phyloP scores from a whole-genome alignment of 2,888 invertebrate species.

The Pristionchus arcanus region DNA sequence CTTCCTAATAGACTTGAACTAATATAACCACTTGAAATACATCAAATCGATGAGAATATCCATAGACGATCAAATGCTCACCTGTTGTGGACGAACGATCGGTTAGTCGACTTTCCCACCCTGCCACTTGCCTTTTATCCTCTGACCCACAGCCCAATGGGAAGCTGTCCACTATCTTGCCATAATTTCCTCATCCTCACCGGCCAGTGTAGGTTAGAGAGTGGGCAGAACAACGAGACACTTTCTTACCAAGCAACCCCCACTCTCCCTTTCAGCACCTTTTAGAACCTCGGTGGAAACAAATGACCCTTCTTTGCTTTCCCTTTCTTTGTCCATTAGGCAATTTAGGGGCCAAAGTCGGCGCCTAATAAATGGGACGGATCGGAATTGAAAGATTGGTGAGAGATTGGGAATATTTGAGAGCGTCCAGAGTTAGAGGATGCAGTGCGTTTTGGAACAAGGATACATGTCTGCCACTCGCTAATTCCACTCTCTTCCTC shows the following conservation, averaged over 20 bases:
- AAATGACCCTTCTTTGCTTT: conserved; percentile 5
- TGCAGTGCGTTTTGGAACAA: conserved; percentile 26
- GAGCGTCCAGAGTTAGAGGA: background rate
- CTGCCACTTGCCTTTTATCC: conserved; percentile 11
- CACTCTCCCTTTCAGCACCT: conserved; percentile 24
- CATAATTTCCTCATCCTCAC: background rate
- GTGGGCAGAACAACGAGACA: background rate
- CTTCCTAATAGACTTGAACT: too few species aligned
- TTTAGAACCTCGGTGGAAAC: conserved; percentile 20
- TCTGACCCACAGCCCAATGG: background rate
- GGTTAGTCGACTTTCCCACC: background rate
- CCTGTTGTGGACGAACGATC: background rate
- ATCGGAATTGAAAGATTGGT: background rate
- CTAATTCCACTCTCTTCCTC: background rate
- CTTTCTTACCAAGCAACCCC: background rate
- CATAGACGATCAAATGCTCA: background rate
- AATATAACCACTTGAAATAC: too few species aligned
- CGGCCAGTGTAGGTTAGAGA: background rate
- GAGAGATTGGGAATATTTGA: background rate
- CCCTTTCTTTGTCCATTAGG: conserved; percentile 18
- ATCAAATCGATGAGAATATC: too few species aligned
- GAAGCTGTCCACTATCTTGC: background rate
- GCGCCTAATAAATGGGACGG: background rate
- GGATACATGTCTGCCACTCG: background rate
- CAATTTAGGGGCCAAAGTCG: background rate